These are phyloP conservation scores for Proterorhinus semilunaris DNA, from an alignment of 2,113 vertebrate species.

Conservation along the genomic window DNA sequence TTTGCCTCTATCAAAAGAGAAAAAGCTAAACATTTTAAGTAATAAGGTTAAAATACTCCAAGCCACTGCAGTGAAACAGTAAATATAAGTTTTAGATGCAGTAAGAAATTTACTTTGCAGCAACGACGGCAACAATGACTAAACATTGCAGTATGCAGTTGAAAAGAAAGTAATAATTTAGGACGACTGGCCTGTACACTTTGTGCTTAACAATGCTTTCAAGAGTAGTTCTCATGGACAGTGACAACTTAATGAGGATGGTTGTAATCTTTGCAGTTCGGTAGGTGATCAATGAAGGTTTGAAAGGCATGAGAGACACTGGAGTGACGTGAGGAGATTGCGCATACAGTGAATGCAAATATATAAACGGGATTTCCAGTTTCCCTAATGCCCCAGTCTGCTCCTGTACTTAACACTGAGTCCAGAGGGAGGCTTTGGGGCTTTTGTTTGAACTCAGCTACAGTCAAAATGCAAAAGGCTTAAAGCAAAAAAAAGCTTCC, in stretches of 20 bases:
- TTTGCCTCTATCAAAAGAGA: too few relatives aligned
- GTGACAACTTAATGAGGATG: not conserved
- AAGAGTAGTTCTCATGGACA: not conserved
- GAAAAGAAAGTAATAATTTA: too few relatives aligned
- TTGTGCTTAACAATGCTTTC: not conserved
- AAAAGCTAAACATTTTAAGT: too few relatives aligned
- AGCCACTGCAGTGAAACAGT: too few relatives aligned
- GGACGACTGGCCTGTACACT: too few relatives aligned
- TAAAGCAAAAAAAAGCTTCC: not conserved
- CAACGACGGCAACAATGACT: too few relatives aligned
- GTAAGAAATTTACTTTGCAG: not conserved
- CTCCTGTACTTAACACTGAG: not conserved
- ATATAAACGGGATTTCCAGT: not conserved
- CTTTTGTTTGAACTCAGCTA: not conserved
- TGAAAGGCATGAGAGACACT: not conserved
- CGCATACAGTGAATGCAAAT: conserved; percentile 1
- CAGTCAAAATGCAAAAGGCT: conserved; percentile 4
- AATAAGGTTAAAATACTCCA: too few relatives aligned
- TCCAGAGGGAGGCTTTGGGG: not conserved
- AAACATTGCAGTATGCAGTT: too few relatives aligned
- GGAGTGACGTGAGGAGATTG: not conserved
- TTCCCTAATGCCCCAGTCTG: not conserved
- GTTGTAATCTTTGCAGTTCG: not conserved
- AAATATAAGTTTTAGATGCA: too few relatives aligned
- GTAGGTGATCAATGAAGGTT: not conserved